Base-by-base conservation (phyloP, 2,888 invertebrate genomes). In the Tipula vernalis region DNA sequence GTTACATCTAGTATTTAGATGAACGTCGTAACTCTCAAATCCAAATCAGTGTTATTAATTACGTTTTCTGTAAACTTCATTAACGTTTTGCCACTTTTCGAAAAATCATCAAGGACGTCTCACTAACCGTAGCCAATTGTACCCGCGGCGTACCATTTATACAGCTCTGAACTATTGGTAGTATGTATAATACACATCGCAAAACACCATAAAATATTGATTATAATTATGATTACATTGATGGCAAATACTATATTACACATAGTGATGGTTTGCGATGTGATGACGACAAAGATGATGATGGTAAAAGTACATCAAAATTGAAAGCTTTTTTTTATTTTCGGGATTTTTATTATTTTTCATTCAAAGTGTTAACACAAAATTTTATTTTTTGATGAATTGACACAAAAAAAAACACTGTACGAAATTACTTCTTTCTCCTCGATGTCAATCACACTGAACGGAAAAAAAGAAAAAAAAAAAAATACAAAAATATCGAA, bases 381-480 rank as follows among this genome's bases (percentile, higher is more conserved):
- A 71, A 71, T 71, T 71, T 71, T 71, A 71, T 71, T 71, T 71
- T 71, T 71, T 71, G 71, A 71, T 71, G 71, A 71, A 71, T 71
- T 71, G 71, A 71, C 71, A 71, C n/a, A 71, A 71, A 71, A 28
- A 71, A 71, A 71, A 71, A 71, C 71, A 71, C 71, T 71, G 71
- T 28, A 71, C 71, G 28, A 71, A 71, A 71, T 71, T 71, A 71
- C 71, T 71, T 71, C 71, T 71, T 57, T 71, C 71, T 71, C 71
- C 12, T 71, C 71, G 71, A 28, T 71, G 71, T 71, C 71, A 71
- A 71, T 71, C 71, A 71, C 71, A 71, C 28, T 28, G 12, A 71
- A 71, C 71, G 71, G 28, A 71, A 71, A 71, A 10, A 71, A 28
- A 71, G n/a, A 3, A 39, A 39, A 71, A 28, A 71, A 51, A 39